Base-by-base conservation (phyloP, 2,797 vertebrate species). In the Psittacula derbiana region DNA sequence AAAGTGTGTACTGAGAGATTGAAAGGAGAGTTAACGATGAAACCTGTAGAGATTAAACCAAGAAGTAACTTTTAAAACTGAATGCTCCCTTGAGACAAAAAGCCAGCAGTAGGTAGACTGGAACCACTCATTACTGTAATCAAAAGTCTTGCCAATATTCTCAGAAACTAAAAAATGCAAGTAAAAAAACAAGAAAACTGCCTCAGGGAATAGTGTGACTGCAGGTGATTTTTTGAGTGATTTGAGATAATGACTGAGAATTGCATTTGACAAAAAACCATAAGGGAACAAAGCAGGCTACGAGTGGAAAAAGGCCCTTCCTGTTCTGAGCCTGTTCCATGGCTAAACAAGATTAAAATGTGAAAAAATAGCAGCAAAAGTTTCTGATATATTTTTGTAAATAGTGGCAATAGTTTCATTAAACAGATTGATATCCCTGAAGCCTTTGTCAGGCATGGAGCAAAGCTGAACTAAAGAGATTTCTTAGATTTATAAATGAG, bases 11-110 rank as follows among this genome's bases (percentile, higher is more conserved):
- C 57, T 53, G 53, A 74, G 41, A 85, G 27, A 86, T 55, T 86
- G 40, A 80, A 78, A 82, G 55, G 15, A 67, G 31, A 86, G 4
- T 50, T 88, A 88, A 46, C 23, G 8, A 71, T 61, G 23, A 87
- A 91, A 88, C 44, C 61, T 12, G 6, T 31, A 78, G 53, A 50
- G 36, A 88, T 43, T 74, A 71, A 94, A 80, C 71, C 18, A 86
- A 78, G 70, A 92, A 90, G 20, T 55, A 80, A 55, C 58, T 80
- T 95, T 67, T 27, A 72, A 86, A 97, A 90, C 19, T 44, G n/a
- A 66, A n/a, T 72, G n/a, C 4, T 92, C 40, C 14, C 57, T 72
- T 61, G 40, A 64, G 53, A 88, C 13, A 24, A 71, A 87, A 92
- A 50, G 5, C 0, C 0, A 96, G 57, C 13, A 80, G 30, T 19